Evolutionary conservation across 2,113 vertebrate genomes (phyloP).

Genomic region (Trematocara unimaculatum): DNA sequence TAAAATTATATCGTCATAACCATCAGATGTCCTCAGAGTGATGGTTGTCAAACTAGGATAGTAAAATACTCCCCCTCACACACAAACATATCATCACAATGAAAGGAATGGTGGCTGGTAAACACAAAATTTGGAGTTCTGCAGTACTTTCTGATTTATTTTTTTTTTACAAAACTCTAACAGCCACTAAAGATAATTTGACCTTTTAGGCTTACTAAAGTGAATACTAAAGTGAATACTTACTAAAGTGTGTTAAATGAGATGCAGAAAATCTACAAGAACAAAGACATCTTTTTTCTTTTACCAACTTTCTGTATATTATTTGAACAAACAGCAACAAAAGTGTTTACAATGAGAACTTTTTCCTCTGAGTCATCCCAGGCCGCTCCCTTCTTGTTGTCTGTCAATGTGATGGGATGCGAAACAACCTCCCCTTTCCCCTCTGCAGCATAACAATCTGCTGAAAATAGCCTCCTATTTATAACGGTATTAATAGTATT

Average conservation of each 20-base stretch:
- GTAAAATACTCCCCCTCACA: background rate
- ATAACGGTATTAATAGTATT: constrained; percentile 33
- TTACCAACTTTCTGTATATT: background rate
- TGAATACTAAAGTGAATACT: background rate
- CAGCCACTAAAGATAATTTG: background rate
- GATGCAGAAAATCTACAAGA: background rate
- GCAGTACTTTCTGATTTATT: background rate
- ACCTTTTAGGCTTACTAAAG: background rate
- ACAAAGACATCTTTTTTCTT: background rate
- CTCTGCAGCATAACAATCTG: background rate
- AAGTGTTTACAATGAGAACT: background rate
- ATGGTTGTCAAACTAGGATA: background rate
- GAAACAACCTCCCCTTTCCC: background rate
- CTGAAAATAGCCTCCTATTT: constrained; percentile 35
- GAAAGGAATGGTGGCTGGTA: background rate
- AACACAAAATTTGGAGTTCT: background rate
- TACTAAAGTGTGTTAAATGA: background rate
- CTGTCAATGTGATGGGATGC: background rate
- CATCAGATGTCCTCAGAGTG: background rate
- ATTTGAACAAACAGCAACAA: background rate
- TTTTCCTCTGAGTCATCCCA: background rate
- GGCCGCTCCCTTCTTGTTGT: background rate
- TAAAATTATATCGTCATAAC: background rate
- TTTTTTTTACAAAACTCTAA: background rate
- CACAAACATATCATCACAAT: background rate